Evolutionary conservation across 1,140 invertebrate genomes (phyloP), one percentile per base, ranked within the genome.

Genomic region (Euwallacea similis): DNA sequence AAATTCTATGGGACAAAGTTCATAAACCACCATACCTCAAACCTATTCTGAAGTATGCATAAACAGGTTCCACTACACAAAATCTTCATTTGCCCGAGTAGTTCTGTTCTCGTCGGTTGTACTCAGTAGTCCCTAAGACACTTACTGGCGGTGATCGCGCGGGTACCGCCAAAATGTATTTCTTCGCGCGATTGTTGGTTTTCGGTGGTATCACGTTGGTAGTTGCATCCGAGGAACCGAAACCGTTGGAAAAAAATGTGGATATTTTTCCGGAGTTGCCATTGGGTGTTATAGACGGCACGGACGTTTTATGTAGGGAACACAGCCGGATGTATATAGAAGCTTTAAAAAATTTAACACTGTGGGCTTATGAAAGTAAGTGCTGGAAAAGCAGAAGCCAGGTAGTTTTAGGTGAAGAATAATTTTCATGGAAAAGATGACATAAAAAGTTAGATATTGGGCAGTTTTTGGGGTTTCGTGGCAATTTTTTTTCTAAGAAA

Each of bases 281-380:
- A 0, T 47, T 72, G 42, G 72, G 63, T 6, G 50, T 68, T 53
- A 58, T 75, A 42, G 62, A 73, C 43, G 68, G 73, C 10, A 58
- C 72, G 42, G 74, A 77, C 69, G 61, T 71, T 7, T 41, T 77
- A 10, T 77, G 76, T 41, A 73, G 69, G 65, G 58, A 71, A 13
- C 75, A 77, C 15, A 78, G 72, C 42, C 53, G 66, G 55, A 47
- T 78, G 42, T 79, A 77, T 53, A 44, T 64, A 42, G 74, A 77
- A 42, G 56, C 71, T 53, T 71, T 78, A 56, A 74, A 68, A 42
- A 78, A 78, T 71, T 65, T 76, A 21, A 76, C 69, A 16, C 65
- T 77, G 15, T 78, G 76, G 77, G 77, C 77, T 6, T 73, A 77
- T 62, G 74, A 75, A 75, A 79, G 74, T 76, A 58, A 75, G 74